A percentile compares a stretch with the other conserved stretches of the same genome.
phyloP scores from a whole-genome alignment of 1,140 invertebrate species.

The Ceratitis capitata region DNA sequence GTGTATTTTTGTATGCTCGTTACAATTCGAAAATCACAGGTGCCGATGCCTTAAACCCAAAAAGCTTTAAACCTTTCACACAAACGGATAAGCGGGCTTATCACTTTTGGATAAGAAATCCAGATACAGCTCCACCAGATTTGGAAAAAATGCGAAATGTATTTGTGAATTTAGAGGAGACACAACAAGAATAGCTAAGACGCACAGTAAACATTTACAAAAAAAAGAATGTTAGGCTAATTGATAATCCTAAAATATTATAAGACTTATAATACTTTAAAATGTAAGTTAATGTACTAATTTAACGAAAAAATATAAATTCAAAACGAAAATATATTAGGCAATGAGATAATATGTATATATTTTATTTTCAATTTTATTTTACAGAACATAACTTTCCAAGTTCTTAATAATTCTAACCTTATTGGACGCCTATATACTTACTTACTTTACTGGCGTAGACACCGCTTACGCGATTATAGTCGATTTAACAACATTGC shows the following conservation, averaged over 20 bases:
- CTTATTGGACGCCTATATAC: too few relatives aligned
- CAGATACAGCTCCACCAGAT: slow-evolving; percentile 60
- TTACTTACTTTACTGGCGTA: too few relatives aligned
- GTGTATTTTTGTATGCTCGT: slow-evolving; percentile 60
- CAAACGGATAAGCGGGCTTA: slow-evolving; percentile 63
- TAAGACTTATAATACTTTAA: not conserved
- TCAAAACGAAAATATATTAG: not conserved
- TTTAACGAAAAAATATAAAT: not conserved
- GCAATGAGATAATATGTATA: too few relatives aligned
- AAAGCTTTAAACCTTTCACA: slow-evolving; percentile 60
- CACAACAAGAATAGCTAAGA: slow-evolving; percentile 54
- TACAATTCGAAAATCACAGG: slow-evolving; percentile 62
- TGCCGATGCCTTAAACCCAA: slow-evolving; percentile 59
- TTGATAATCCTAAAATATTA: not conserved
- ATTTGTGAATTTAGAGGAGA: slow-evolving; percentile 59
- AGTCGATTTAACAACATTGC: too few relatives aligned
- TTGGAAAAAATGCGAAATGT: slow-evolving; percentile 62
- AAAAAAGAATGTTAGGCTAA: not conserved
- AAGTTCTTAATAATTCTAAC: too few relatives aligned
- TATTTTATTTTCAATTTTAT: too few relatives aligned
- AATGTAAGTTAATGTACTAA: not conserved
- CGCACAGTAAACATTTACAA: not conserved
- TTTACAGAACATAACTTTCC: too few relatives aligned
- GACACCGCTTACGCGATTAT: too few relatives aligned
- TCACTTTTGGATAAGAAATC: slow-evolving; percentile 61